phyloP scores from a whole-genome alignment of 2,888 invertebrate genomes.

The Standfussiana lucernea region DNA sequence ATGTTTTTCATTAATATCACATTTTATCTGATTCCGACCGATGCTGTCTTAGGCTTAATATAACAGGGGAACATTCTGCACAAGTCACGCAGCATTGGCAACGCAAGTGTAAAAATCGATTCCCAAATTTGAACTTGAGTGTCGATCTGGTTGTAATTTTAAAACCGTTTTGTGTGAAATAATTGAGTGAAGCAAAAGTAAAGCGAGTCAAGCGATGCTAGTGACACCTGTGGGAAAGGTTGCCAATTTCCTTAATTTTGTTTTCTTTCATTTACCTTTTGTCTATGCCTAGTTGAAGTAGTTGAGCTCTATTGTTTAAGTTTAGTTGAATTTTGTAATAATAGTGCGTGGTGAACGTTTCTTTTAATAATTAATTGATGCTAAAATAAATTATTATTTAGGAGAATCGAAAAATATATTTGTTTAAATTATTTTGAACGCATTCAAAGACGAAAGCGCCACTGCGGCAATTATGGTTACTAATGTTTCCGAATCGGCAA shows the following conservation, averaged over 20 bases:
- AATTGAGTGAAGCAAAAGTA: neutral
- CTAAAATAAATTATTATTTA: neutral
- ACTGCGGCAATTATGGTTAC: constrained; percentile 68
- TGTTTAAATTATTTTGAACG: constrained; percentile 56
- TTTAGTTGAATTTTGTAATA: neutral
- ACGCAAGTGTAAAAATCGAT: no score
- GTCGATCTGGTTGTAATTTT: no score
- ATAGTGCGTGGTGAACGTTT: neutral
- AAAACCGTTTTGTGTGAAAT: neutral
- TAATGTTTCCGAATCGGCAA: constrained; percentile 73
- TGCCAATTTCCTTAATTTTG: neutral
- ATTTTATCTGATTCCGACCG: no score
- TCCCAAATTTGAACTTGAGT: no score
- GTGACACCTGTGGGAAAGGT: neutral
- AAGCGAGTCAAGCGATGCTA: neutral
- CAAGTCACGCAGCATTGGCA: no score
- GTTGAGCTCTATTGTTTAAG: neutral
- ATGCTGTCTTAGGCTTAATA: no score
- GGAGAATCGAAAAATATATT: neutral
- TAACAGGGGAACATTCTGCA: no score
- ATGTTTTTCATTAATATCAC: no score
- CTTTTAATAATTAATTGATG: neutral
- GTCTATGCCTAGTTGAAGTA: neutral
- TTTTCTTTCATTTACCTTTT: neutral
- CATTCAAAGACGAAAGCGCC: constrained; percentile 75